Conservation (phyloP, 2,113 vertebrate genomes). For the Triplophysa rosa region DNA sequence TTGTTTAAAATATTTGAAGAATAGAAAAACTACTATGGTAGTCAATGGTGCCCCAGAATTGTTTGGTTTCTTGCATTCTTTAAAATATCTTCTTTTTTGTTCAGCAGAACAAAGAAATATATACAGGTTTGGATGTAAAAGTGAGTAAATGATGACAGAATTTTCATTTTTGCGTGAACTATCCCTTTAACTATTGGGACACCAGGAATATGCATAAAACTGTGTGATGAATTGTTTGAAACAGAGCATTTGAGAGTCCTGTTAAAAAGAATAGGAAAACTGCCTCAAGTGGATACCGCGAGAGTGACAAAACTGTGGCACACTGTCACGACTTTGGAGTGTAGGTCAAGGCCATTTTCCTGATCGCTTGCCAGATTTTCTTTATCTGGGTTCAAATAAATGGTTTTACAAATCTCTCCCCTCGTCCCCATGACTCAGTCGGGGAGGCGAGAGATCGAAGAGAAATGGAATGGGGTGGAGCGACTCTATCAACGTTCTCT, state of each 20-base stretch:
- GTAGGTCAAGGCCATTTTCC: constrained; percentile 70
- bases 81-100: too few species aligned
- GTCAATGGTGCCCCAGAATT: too few species aligned
- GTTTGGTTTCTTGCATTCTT: too few species aligned
- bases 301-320: constrained; percentile 59
- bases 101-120: too few species aligned
- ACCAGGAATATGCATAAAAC: too few species aligned
- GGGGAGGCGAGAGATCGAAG: constrained; percentile 47
- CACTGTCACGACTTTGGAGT: constrained; percentile 71
- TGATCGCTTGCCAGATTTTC: constrained; percentile 64
- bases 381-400: constrained; percentile 64
- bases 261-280: constrained; percentile 50
- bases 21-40: too few species aligned
- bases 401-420: constrained; percentile 64
- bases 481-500: constrained; percentile 1
- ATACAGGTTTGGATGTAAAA: too few species aligned
- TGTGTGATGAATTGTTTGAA: too few species aligned
- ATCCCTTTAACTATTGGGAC: too few species aligned
- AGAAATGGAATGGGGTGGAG: background rate
- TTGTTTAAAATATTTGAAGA: too few species aligned
- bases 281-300: constrained; percentile 56
- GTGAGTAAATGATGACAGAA: too few species aligned
- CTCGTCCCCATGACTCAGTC: constrained; percentile 55
- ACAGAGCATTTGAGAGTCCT: background rate
- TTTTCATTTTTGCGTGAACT: too few species aligned